Evolutionary conservation across 2,888 invertebrate genomes (phyloP).

Genomic region (Drosophila cognata): DNA sequence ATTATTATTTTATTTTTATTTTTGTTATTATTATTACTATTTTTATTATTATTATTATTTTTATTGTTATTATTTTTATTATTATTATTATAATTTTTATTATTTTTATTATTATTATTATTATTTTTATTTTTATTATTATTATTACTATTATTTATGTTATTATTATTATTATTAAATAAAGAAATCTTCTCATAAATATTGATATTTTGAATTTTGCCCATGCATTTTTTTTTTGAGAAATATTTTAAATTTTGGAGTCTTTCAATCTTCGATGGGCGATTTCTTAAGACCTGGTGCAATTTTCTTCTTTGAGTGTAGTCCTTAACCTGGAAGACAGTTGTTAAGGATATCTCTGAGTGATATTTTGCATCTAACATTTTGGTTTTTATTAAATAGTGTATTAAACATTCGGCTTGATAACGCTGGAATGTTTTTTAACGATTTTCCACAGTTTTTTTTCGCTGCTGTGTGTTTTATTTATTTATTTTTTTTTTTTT

Average conservation of each 20-base stretch:
- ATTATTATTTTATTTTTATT: neutral
- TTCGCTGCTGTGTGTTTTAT: slow-evolving; percentile 9
- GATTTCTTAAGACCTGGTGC: neutral
- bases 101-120: neutral
- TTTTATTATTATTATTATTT: neutral
- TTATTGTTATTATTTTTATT: too few species aligned
- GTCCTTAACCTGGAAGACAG: neutral
- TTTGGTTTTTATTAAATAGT: neutral
- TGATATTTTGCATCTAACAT: too few species aligned
- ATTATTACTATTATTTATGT: neutral
- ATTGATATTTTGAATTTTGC: neutral
- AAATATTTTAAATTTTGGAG: neutral
- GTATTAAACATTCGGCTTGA: neutral
- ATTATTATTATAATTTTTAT: neutral
- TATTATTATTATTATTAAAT: neutral
- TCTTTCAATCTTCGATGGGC: neutral
- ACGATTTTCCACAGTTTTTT: slow-evolving; percentile 40
- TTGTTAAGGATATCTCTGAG: neutral
- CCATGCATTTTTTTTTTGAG: neutral
- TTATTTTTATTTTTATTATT: neutral
- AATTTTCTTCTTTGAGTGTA: neutral
- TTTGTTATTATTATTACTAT: neutral
- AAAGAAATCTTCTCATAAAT: neutral
- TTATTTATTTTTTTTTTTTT: slow-evolving; percentile 54
- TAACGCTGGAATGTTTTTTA: slow-evolving; percentile 4